Conservation (phyloP, 2,888 invertebrate species). For the Anorthoa munda region DNA sequence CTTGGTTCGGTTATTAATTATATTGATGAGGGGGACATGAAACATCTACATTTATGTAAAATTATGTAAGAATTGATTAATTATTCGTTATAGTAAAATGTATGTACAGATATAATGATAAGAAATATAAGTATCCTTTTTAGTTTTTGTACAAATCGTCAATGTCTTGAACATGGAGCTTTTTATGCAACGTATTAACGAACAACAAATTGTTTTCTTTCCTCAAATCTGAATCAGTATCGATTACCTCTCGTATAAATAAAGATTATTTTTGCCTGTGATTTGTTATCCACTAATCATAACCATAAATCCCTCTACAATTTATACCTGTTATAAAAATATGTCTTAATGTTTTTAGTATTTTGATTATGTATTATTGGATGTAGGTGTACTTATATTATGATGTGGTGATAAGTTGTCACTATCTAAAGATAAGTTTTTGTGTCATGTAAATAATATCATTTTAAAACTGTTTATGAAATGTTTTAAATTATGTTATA, state of each 20-base stretch:
- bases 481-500: neutral
- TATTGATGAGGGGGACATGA: neutral
- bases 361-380: neutral
- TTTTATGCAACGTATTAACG: neutral
- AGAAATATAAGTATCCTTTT: too few species aligned
- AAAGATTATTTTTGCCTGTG: neutral
- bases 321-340: slow-evolving; percentile 6
- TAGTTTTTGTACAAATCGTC: neutral
- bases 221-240: neutral
- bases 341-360: neutral
- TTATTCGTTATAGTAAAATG: neutral
- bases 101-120: too few species aligned
- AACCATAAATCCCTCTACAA: neutral
- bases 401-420: neutral
- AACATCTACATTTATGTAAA: neutral
- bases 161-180: too few species aligned
- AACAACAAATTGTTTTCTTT: neutral
- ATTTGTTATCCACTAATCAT: slow-evolving; percentile 2
- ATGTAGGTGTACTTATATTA: neutral
- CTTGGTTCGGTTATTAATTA: neutral
- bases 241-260: neutral
- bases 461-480: neutral
- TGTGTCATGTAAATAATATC: neutral
- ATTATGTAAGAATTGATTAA: neutral
- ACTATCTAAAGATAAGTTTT: neutral